Evolutionary conservation across 2,888 invertebrate species (phyloP).

Genomic region (Hirudinaria manillensis): DNA sequence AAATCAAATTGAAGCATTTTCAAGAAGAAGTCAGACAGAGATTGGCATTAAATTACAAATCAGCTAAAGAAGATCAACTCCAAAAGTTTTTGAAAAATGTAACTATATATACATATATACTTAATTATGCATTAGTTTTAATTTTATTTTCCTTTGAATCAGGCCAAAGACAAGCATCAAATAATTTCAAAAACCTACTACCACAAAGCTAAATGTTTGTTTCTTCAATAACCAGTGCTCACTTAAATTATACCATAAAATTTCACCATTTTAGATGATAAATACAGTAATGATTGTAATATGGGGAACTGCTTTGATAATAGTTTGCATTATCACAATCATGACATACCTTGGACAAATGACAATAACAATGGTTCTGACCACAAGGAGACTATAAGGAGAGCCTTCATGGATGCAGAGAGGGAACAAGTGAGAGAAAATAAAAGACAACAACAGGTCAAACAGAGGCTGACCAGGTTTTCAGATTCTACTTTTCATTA

Average conservation of each 20-base stretch:
- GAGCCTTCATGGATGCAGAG: conserved; percentile 17
- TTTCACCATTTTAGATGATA: background rate
- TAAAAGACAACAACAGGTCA: conserved; percentile 4
- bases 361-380: background rate
- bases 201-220: background rate
- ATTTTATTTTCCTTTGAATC: background rate
- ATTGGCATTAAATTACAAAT: background rate
- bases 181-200: background rate
- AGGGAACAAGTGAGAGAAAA: conserved; percentile 16
- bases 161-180: conserved; percentile 10
- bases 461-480: background rate
- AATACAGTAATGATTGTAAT: background rate
- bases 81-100: background rate
- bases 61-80: background rate
- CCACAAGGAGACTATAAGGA: background rate
- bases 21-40: conserved; percentile 1
- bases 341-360: no score
- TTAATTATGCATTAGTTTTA: background rate
- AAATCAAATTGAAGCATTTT: conserved; percentile 17
- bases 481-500: background rate
- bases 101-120: background rate
- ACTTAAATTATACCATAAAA: no score
- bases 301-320: background rate
- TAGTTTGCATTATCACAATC: background rate
- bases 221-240: no score